Evolutionary conservation across 1,140 invertebrate species (phyloP), one percentile per base, ranked within the genome.

Genomic region (Pogonomyrmex barbatus): DNA sequence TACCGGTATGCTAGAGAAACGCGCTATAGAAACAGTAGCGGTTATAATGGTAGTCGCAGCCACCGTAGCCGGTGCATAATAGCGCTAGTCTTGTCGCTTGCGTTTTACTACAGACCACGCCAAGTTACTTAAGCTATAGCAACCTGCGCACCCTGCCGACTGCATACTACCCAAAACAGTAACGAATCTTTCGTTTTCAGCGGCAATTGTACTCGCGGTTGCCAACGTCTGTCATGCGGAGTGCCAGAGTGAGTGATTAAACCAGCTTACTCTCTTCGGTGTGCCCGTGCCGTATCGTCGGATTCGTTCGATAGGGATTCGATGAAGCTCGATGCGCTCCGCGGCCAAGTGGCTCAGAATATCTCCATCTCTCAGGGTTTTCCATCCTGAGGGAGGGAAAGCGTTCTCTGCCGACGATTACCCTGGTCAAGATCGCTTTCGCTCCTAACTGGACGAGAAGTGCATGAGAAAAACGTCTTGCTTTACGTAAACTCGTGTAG

Each of bases 201-300:
- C 94, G 94, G 94, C 94, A 92, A 94, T 95, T 93, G 89, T 95
- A 91, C 93, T 96, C 84, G 94, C 95, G 87, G 93, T 95, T 91
- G 93, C 93, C 86, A 94, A 91, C 88, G 88, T 94, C 91, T 94
- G 94, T 89, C 92, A 93, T 90, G 94, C 94, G 82, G 95, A 96
- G 91, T 96, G 95, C 91, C 95, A 96, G 91, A 96, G 95, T 96
- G 89, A 96, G 95, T 95, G 88, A 91, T 85, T 88, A 87, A 90
- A 33, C 71, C 71, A 88, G 88, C 54, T 90, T 86, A 86, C 63
- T 82, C 81, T 52, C 77, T 63, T 88, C 81, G 77, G 52, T 90
- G 65, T 86, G 84, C 68, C 54, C 82, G 68, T 82, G 68, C 56
- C 81, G 63, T 85, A 30, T 76, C 78, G 56, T 82, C 67, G 62